phyloP scores from a whole-genome alignment of 2,888 invertebrate genomes.

The Sarcophaga subvicina region DNA sequence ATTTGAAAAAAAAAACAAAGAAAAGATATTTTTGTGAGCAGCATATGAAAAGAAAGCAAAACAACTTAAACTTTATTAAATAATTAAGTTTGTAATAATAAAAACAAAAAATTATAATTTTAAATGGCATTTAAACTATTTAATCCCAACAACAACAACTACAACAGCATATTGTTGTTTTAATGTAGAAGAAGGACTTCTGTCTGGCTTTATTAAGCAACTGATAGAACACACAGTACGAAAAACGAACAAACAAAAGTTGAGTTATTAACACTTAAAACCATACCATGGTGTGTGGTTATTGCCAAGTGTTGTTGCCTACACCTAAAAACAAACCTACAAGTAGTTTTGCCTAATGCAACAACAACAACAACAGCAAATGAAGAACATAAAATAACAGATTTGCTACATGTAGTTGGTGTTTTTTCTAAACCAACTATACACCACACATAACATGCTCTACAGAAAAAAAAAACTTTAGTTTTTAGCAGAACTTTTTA shows the following conservation, averaged over 20 bases:
- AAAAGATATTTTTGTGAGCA: too few species aligned
- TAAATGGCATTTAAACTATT: constrained; percentile 65
- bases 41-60: too few species aligned
- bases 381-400: constrained; percentile 56
- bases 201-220: constrained; percentile 36
- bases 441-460: constrained; percentile 42
- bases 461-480: constrained; percentile 33
- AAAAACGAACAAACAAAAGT: constrained; percentile 49
- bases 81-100: constrained; percentile 49
- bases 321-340: constrained; percentile 23
- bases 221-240: constrained; percentile 3
- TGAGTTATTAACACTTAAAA: constrained; percentile 68
- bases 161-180: constrained; percentile 34
- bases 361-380: neutral
- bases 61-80: constrained; percentile 60
- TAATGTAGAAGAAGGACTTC: neutral
- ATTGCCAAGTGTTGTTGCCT: constrained; percentile 14
- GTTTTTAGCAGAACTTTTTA: constrained; percentile 28
- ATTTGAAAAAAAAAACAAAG: neutral
- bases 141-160: constrained; percentile 48
- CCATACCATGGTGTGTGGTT: constrained; percentile 54
- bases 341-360: constrained; percentile 30
- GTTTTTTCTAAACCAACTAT: neutral
- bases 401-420: constrained; percentile 40
- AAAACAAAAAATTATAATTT: constrained; percentile 15